Evolutionary conservation across 2,797 vertebrate species (phyloP), one percentile per base, ranked within the genome.

Genomic region (Loriculus beryllinus): DNA sequence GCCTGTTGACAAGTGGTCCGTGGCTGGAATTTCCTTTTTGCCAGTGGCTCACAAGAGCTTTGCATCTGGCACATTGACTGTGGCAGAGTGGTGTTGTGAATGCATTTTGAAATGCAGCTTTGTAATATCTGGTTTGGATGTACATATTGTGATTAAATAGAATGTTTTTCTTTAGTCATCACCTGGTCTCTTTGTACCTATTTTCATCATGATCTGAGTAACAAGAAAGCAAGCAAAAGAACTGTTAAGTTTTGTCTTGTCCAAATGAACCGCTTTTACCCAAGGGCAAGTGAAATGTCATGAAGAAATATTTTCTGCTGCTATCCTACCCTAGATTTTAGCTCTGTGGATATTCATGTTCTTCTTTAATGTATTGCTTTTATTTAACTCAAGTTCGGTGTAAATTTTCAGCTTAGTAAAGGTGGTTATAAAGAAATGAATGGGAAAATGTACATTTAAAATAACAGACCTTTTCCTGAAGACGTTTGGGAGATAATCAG

Each of bases 71-170:
- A 10, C 47, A 0, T 4, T 39, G 62, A 15, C 76, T 0, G 0
- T 68, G 87, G 47, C 60, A 26, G 37, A 79, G 68, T 39, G 70
- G 56, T 13, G 2, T n/a, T 63, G 62, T 51, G 77, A 75, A 82
- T 54, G 31, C n/a, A 6, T 75, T 81, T 80, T 54, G 54, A 86
- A 82, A 77, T 68, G 56, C 33, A 77, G 87, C 85, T 93, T 67
- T 94, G 85, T 94, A 39, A 77, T 88, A 93, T 80, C 63, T 90
- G n/a, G 63, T 94, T 92, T 71, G 78, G 74, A 86, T 93, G 95
- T 93, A 96, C 35, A 86, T 86, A 68, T 22, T 92, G 63, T 80
- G 74, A 94, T 96, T 96, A 94, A 96, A 96, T 68, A 71, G 69
- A 92, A 90, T 80, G 82, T 19, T 95, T 90, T 90, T 74, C 72